Evolutionary conservation across 2,113 vertebrate genomes (phyloP).

Genomic region (Anarrhichthys ocellatus): DNA sequence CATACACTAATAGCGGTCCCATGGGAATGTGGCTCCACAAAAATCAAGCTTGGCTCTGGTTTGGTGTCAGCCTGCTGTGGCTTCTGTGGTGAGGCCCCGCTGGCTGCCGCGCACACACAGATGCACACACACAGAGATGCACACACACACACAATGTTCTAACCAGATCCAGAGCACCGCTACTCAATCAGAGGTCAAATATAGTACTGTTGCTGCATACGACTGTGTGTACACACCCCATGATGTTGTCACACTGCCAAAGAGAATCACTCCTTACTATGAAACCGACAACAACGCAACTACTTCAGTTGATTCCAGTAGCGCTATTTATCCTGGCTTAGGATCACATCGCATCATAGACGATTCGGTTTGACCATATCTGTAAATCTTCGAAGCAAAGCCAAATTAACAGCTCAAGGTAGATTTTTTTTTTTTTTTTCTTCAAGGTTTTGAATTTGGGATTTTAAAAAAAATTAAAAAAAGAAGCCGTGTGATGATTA

Average conservation of each 20-base stretch:
- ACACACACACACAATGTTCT: constrained; percentile 44
- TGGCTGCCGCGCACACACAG: constrained; percentile 34
- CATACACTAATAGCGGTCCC: constrained; percentile 27
- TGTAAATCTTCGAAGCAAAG: constrained; percentile 19
- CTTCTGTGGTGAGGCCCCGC: constrained; percentile 62
- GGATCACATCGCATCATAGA: constrained; percentile 1
- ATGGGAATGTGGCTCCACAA: constrained; percentile 62
- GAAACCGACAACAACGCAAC: constrained; percentile 11
- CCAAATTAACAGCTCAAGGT: constrained; percentile 16
- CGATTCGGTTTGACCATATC: neutral
- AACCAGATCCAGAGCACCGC: constrained; percentile 65
- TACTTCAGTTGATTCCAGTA: constrained; percentile 15
- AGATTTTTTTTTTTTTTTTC: neutral
- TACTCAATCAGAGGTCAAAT: constrained; percentile 61
- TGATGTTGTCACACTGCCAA: constrained; percentile 33
- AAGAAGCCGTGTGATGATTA: constrained; percentile 33
- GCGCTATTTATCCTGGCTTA: constrained; percentile 4
- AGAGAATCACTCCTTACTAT: constrained; percentile 7
- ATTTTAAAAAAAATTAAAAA: neutral
- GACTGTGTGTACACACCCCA: constrained; percentile 16
- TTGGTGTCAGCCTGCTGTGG: constrained; percentile 61
- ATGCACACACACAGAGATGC: constrained; percentile 29
- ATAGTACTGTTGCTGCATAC: constrained; percentile 16
- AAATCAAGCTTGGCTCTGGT: constrained; percentile 66
- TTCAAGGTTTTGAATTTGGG: constrained; percentile 11